These are phyloP conservation scores for Drosophila kanekoi DNA, from an alignment of 2,888 invertebrate species.

Conservation along the genomic window DNA sequence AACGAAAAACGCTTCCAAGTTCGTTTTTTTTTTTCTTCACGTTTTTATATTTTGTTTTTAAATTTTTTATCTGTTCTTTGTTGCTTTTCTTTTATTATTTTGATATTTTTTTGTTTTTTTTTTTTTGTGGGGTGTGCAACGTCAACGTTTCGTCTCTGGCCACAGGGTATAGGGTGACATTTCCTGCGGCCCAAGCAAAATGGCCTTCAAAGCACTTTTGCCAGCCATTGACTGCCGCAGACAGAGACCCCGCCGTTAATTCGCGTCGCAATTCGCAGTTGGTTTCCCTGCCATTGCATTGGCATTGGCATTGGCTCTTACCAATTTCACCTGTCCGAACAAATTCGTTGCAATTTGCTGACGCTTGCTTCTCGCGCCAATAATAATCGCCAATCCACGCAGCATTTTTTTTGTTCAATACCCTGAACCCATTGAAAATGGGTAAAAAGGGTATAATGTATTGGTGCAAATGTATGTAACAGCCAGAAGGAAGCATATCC, in stretches of 20 bases:
- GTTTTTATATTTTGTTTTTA: neutral
- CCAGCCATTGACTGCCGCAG: slow-evolving; percentile 41
- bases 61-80: neutral
- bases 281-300: slow-evolving; percentile 40
- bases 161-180: slow-evolving; percentile 70
- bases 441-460: too few relatives aligned
- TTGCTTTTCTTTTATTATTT: slow-evolving; percentile 11
- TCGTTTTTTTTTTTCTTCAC: slow-evolving; percentile 23
- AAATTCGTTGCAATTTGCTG: slow-evolving; percentile 36
- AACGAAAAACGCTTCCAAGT: slow-evolving; percentile 40
- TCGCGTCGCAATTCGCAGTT: slow-evolving; percentile 45
- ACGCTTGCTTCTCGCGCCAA: slow-evolving; percentile 25
- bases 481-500: too few relatives aligned
- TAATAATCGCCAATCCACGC: slow-evolving; percentile 35
- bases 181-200: slow-evolving; percentile 60
- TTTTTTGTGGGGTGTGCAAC: slow-evolving; percentile 38
- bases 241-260: slow-evolving; percentile 33
- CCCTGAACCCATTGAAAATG: too few relatives aligned
- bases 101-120: slow-evolving; percentile 11
- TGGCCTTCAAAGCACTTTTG: slow-evolving; percentile 70
- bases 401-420: slow-evolving; percentile 20
- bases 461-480: too few relatives aligned
- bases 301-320: slow-evolving; percentile 32
- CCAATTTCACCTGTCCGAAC: slow-evolving; percentile 15
- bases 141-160: slow-evolving; percentile 55